phyloP scores from a whole-genome alignment of 2,888 invertebrate genomes.

The Erpobdella octoculata region DNA sequence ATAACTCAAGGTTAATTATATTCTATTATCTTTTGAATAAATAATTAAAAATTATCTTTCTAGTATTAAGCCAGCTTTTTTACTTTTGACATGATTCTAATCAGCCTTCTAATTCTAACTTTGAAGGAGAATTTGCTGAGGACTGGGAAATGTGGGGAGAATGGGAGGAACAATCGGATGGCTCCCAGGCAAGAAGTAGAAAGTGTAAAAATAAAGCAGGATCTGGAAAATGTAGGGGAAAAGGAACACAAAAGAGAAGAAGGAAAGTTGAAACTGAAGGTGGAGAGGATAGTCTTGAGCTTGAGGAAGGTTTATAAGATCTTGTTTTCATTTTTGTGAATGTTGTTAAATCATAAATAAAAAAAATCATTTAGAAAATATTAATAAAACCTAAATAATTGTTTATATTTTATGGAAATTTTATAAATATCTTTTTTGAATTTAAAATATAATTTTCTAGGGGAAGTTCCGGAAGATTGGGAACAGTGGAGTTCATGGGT shows the following conservation, averaged over 20 bases:
- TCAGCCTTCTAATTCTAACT: too few species aligned
- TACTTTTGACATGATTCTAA: too few species aligned
- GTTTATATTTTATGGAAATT: background rate
- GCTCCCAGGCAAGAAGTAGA: constrained; percentile 1
- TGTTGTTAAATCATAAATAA: too few species aligned
- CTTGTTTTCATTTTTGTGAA: too few species aligned
- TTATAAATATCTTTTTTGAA: background rate
- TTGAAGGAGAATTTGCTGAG: background rate
- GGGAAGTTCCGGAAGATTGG: constrained; percentile 15
- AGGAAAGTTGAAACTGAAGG: background rate
- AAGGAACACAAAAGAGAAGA: background rate
- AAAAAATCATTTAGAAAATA: too few species aligned
- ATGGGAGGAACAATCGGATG: background rate
- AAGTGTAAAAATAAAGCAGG: background rate
- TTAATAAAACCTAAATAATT: too few species aligned
- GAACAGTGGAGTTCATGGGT: background rate
- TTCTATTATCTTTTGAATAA: too few species aligned
- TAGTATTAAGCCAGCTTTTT: too few species aligned
- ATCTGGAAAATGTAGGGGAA: constrained; percentile 3
- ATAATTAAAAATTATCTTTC: too few species aligned
- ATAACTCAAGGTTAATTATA: too few species aligned
- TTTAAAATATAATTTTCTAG: background rate
- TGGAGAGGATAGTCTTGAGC: background rate
- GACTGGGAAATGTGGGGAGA: constrained; percentile 11
- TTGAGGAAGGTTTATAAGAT: background rate